These are phyloP conservation scores for Perca schrenkii DNA, from an alignment of 2,113 vertebrate genomes.

Conservation along the genomic window DNA sequence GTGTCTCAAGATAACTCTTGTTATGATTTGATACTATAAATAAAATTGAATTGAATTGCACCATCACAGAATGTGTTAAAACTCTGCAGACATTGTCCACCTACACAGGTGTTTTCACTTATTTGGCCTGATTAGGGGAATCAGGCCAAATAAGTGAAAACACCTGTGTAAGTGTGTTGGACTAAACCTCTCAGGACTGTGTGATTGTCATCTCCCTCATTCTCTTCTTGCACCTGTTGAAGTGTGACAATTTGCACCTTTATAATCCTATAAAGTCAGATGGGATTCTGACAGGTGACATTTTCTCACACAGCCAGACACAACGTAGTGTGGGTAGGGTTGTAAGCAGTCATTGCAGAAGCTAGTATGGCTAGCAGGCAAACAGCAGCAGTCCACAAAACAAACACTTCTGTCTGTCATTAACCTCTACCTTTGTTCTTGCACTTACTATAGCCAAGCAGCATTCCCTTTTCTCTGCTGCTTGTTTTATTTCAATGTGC, in stretches of 20 bases:
- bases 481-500: neutral
- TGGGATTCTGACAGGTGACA: neutral
- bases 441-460: neutral
- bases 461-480: neutral
- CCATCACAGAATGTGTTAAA: neutral
- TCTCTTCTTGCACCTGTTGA: constrained; percentile 6
- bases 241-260: neutral
- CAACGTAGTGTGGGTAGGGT: neutral
- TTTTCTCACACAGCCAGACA: neutral
- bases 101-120: neutral
- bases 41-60: neutral
- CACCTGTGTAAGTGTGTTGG: no score
- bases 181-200: constrained; percentile 1
- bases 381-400: neutral
- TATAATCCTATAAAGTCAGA: neutral
- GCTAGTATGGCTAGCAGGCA: neutral
- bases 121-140: neutral
- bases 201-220: neutral
- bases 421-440: neutral
- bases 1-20: no score
- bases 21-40: no score
- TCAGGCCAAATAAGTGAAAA: no score
- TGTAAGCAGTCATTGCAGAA: neutral
- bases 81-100: neutral
- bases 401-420: neutral